Evolutionary conservation across 2,888 invertebrate genomes (phyloP).

Genomic region (Anthophora plumipes): DNA sequence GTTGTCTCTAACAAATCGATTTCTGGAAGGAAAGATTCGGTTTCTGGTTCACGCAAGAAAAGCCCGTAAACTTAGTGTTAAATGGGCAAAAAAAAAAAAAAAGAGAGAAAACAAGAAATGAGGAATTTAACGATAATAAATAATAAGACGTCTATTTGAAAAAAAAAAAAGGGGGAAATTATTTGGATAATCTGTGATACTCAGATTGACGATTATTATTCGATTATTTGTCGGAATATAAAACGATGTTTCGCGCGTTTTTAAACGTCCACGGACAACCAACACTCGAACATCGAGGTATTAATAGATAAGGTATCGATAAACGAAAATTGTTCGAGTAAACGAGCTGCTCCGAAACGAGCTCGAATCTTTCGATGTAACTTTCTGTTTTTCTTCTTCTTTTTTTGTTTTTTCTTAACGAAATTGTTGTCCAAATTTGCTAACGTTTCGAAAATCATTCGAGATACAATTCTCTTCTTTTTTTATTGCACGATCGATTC

Average conservation of each 20-base stretch:
- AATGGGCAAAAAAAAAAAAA: background rate
- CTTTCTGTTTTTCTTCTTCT: background rate
- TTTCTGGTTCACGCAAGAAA: no score
- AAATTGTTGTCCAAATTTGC: background rate
- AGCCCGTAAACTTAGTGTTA: no score
- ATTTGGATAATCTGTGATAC: slow-evolving; percentile 60
- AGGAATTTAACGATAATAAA: slow-evolving; percentile 22
- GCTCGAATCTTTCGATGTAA: background rate
- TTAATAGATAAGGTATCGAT: slow-evolving; percentile 39
- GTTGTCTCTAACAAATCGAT: no score
- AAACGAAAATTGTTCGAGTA: slow-evolving; percentile 30
- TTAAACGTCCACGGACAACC: slow-evolving; percentile 20
- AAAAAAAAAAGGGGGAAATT: no score
- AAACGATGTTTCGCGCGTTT: slow-evolving; percentile 40
- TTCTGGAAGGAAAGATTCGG: no score
- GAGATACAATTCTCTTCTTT: background rate
- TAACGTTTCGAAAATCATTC: background rate
- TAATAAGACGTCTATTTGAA: slow-evolving; percentile 36
- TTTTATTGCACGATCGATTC: background rate
- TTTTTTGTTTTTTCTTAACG: no score
- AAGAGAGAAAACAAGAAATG: no score
- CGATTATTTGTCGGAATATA: slow-evolving; percentile 40
- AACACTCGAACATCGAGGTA: slow-evolving; percentile 36
- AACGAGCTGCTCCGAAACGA: slow-evolving; percentile 6
- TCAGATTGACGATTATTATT: slow-evolving; percentile 56